Evolutionary conservation across 2,797 vertebrate genomes (phyloP).

Genomic region (Coreius guichenoti): DNA sequence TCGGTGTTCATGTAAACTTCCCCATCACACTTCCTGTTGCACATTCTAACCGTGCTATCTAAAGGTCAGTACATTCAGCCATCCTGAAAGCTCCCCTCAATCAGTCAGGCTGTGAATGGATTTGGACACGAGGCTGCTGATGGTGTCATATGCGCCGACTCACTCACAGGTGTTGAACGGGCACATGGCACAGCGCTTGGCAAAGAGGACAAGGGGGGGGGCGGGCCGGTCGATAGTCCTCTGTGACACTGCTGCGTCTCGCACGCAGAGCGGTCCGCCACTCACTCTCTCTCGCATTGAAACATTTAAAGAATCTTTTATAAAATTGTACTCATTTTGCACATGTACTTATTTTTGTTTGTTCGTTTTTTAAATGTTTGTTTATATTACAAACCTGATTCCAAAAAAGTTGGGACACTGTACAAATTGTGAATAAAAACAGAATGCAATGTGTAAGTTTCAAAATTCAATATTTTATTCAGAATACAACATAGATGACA

Average conservation of each 20-base stretch:
- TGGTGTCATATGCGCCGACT: slow-evolving; percentile 18
- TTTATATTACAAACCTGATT: no score
- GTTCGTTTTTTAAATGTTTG: no score
- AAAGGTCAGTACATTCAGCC: slow-evolving; percentile 46
- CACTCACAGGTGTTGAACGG: slow-evolving; percentile 61
- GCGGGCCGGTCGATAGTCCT: slow-evolving; percentile 14
- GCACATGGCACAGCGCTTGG: slow-evolving; percentile 65
- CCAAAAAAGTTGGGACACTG: no score
- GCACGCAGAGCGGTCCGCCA: background rate
- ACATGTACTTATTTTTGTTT: no score
- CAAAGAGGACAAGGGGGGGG: slow-evolving; percentile 35
- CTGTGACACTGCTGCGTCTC: background rate
- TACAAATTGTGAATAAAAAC: no score
- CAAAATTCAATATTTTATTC: no score
- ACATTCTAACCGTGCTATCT: slow-evolving; percentile 9
- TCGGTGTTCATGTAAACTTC: slow-evolving; percentile 6
- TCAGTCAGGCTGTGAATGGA: slow-evolving; percentile 30
- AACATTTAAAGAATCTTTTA: no score
- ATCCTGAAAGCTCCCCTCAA: slow-evolving; percentile 27
- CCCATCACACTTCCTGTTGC: slow-evolving; percentile 21
- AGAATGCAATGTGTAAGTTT: no score
- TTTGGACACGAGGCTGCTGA: slow-evolving; percentile 6
- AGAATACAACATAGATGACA: no score
- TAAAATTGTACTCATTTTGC: no score
- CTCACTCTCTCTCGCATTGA: background rate